Conservation (phyloP, 1,140 invertebrate genomes). For the Mesaphorura yosii region DNA sequence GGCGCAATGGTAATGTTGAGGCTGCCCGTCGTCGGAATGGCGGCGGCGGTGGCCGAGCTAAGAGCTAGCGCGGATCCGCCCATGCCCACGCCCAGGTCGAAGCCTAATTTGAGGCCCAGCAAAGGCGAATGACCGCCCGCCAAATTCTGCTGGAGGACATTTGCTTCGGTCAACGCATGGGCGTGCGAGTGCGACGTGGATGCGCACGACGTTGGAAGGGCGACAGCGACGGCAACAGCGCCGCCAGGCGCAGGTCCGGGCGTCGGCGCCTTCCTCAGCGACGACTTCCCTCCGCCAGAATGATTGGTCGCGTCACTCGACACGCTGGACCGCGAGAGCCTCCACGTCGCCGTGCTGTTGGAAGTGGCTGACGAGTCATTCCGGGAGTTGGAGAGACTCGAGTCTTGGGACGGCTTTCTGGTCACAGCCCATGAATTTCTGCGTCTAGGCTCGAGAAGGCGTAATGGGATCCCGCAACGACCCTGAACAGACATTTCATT, state of each 20-base stretch:
- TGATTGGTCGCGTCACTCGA: constrained; percentile 35
- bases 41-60: not conserved
- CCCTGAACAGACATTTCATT: constrained; percentile 35
- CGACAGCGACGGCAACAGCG: not conserved
- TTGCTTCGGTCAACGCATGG: not conserved
- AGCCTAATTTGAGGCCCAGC: too few relatives aligned
- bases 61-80: not conserved
- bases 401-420: constrained; percentile 77
- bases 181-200: not conserved
- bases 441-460: constrained; percentile 57
- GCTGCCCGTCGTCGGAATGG: not conserved
- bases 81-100: not conserved
- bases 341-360: constrained; percentile 71
- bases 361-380: constrained; percentile 81
- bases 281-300: constrained; percentile 27
- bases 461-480: constrained; percentile 59
- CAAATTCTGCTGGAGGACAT: too few relatives aligned
- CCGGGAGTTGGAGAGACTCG: constrained; percentile 60
- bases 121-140: too few relatives aligned
- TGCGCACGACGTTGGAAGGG: not conserved
- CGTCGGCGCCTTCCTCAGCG: constrained; percentile 15
- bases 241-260: not conserved
- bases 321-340: constrained; percentile 63
- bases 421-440: constrained; percentile 76
- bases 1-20: not conserved